These are phyloP conservation scores for Bucco capensis DNA, from an alignment of 2,113 vertebrate genomes.

Conservation along the genomic window DNA sequence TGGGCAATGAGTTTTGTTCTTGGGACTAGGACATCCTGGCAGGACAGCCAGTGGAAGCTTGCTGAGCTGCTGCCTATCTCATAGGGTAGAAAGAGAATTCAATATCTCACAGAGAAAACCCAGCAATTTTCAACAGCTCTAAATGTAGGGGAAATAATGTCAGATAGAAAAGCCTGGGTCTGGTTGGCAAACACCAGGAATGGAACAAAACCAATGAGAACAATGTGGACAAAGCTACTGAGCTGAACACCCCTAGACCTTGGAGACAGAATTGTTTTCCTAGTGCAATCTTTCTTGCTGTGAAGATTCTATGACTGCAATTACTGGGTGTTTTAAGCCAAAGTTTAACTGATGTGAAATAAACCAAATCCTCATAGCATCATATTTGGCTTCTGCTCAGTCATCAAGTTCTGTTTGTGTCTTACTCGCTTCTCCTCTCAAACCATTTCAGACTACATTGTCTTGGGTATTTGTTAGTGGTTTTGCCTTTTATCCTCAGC, in stretches of 20 bases:
- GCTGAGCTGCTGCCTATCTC: not conserved
- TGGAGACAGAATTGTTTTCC: not conserved
- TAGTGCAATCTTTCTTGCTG: not conserved
- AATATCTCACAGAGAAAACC: not conserved
- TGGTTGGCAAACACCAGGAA: not conserved
- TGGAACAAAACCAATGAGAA: not conserved
- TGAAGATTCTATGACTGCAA: not conserved
- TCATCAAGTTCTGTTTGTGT: not conserved
- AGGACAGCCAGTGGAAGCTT: not conserved
- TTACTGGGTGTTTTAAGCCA: not conserved
- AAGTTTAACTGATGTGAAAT: constrained; percentile 22
- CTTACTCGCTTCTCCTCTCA: not conserved
- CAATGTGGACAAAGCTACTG: not conserved
- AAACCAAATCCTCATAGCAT: not conserved
- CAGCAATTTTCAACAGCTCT: not conserved
- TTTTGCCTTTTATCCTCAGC: not conserved
- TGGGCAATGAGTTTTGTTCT: not conserved
- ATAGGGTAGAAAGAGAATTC: not conserved
- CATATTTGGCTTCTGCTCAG: not conserved
- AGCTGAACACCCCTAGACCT: not conserved
- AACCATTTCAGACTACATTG: not conserved
- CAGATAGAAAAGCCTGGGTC: not conserved
- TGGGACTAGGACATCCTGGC: not conserved
- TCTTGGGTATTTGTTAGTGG: not conserved
- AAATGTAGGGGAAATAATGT: not conserved